These are phyloP conservation scores for Bursaphelenchus mucronatus DNA, from an alignment of 1,140 invertebrate species.

Conservation along the genomic window DNA sequence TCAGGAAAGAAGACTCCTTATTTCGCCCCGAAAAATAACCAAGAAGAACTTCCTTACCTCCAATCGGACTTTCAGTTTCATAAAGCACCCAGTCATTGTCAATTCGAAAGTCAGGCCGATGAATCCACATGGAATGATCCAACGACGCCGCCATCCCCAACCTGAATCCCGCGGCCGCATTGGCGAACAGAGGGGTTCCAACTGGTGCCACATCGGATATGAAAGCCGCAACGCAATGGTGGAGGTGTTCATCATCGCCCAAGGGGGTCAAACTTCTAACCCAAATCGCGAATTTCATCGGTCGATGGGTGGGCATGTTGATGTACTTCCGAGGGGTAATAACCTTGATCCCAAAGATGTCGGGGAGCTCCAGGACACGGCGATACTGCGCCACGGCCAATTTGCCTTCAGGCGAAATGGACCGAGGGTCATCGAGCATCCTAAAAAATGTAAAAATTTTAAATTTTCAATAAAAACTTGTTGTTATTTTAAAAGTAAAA, in stretches of 20 bases:
- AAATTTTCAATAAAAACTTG: not conserved
- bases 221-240: conserved; percentile 37
- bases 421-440: conserved; percentile 27
- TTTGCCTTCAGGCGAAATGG: conserved; percentile 25
- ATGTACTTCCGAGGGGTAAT: conserved; percentile 25
- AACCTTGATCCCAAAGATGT: conserved; percentile 16
- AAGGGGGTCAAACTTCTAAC: conserved; percentile 32
- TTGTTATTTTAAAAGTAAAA: too few species aligned
- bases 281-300: conserved; percentile 31
- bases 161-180: conserved; percentile 30
- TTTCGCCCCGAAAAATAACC: too few species aligned
- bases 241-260: conserved; percentile 28
- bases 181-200: conserved; percentile 12
- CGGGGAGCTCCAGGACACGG: conserved; percentile 20
- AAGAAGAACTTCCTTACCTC: not conserved
- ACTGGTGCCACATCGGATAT: conserved; percentile 15
- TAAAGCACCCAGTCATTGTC: conserved; percentile 52
- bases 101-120: conserved; percentile 39
- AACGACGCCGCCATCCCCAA: conserved; percentile 46
- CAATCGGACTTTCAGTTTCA: conserved; percentile 41
- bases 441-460: conserved; percentile 23
- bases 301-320: conserved; percentile 26
- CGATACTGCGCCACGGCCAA: conserved; percentile 30
- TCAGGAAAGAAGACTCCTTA: too few species aligned
- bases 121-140: conserved; percentile 50